Evolutionary conservation across 2,797 vertebrate species (phyloP).

Genomic region (Melanotaenia nigrans): DNA sequence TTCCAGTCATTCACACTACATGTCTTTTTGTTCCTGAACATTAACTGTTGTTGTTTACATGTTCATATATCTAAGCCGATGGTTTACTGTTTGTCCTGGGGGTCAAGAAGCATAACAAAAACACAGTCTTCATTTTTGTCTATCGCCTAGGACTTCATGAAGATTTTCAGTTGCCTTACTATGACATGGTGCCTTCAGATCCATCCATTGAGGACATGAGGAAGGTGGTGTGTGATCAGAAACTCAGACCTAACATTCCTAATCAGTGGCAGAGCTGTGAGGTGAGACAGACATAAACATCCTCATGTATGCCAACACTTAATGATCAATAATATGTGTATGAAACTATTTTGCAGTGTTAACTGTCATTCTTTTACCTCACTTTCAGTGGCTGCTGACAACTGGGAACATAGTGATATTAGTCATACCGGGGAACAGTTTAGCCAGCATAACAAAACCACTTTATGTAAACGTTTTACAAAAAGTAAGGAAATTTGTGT

Average conservation of each 20-base stretch:
- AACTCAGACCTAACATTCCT: slow-evolving; percentile 92
- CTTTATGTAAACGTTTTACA: background rate
- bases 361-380: background rate
- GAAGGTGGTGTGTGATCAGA: slow-evolving; percentile 95
- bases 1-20: background rate
- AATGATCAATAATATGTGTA: background rate
- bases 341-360: background rate
- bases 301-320: background rate
- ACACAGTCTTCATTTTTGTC: slow-evolving; percentile 7
- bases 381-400: background rate
- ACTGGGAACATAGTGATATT: background rate
- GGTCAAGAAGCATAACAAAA: background rate
- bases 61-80: background rate
- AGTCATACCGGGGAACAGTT: background rate
- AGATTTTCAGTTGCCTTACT: slow-evolving; percentile 97
- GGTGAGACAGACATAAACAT: slow-evolving; percentile 78
- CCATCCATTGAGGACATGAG: slow-evolving; percentile 96
- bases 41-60: background rate
- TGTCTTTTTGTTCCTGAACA: background rate
- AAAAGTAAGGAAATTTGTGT: background rate
- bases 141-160: slow-evolving; percentile 87
- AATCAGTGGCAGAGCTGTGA: slow-evolving; percentile 99
- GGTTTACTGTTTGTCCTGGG: background rate
- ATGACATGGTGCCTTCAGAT: slow-evolving; percentile 96
- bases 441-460: background rate